These are phyloP conservation scores for Automeris io DNA, from an alignment of 2,888 invertebrate genomes.

Conservation along the genomic window DNA sequence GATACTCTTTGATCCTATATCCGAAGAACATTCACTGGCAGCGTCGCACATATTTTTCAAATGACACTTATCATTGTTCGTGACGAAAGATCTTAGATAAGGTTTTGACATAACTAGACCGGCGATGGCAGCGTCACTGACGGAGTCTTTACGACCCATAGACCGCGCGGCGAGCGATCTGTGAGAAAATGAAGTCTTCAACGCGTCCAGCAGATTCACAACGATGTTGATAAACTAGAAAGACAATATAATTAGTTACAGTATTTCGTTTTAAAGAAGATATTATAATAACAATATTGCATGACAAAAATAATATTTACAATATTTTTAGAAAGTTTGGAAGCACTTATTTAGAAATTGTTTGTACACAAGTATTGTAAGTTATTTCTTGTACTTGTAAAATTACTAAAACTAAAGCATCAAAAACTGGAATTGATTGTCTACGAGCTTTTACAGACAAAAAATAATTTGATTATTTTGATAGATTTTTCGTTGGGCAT, in stretches of 20 bases:
- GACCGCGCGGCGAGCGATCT: slow-evolving; percentile 90
- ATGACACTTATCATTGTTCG: slow-evolving; percentile 88
- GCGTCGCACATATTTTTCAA: slow-evolving; percentile 94
- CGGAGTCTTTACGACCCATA: slow-evolving; percentile 90
- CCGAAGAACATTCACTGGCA: slow-evolving; percentile 89
- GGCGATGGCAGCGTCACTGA: slow-evolving; percentile 92
- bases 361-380: no score
- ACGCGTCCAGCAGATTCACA: slow-evolving; percentile 91
- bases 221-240: slow-evolving; percentile 93
- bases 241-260: slow-evolving; percentile 4
- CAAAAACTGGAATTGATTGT: no score
- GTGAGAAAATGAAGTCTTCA: slow-evolving; percentile 95
- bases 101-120: slow-evolving; percentile 93
- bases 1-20: slow-evolving; percentile 88
- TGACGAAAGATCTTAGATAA: slow-evolving; percentile 87
- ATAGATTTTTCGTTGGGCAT: no score
- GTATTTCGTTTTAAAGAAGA: neutral
- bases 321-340: no score
- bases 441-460: no score
- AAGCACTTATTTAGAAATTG: no score
- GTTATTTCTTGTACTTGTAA: no score
- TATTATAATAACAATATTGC: no score
- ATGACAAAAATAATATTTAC: no score
- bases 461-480: no score
- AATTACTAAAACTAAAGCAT: no score